A percentile compares a stretch with the other conserved stretches of the same genome.
Evolutionary conservation across 92 coral and sea anemone species (phyloP).

Genomic region (Phenganax stokvisi): DNA sequence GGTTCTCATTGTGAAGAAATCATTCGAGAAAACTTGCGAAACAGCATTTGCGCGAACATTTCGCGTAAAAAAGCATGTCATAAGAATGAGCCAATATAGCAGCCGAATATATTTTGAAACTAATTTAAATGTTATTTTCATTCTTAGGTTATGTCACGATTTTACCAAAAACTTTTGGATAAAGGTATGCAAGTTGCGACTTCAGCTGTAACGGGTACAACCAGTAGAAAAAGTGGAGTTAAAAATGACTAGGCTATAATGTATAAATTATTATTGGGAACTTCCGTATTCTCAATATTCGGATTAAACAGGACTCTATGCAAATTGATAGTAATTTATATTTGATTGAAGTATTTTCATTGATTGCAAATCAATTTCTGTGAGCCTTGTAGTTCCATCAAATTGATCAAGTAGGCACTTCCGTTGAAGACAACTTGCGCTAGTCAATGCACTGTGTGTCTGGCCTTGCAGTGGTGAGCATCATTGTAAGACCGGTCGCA

Average conservation of each 20-base stretch:
- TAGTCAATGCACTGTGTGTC: too few species aligned
- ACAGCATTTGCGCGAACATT: too few species aligned
- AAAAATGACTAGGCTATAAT: not conserved
- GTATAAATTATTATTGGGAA: not conserved
- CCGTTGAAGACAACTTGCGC: too few species aligned
- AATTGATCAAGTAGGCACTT: too few species aligned
- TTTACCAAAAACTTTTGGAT: conserved; percentile 27
- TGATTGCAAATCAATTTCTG: too few species aligned
- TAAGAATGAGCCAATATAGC: not conserved
- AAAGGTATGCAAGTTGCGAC: conserved; percentile 25
- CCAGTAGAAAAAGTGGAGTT: not conserved
- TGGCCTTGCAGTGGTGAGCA: too few species aligned
- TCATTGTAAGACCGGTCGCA: too few species aligned
- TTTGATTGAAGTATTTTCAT: not conserved
- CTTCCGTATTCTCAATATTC: not conserved
- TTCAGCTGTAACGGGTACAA: conserved; percentile 16
- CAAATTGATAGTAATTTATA: not conserved
- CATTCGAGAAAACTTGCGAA: too few species aligned
- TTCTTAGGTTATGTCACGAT: conserved; percentile 34
- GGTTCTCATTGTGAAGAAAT: too few species aligned
- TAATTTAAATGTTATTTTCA: not conserved
- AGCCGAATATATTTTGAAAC: not conserved
- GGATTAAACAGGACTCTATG: not conserved
- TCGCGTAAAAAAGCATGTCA: too few species aligned
- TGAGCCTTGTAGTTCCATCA: too few species aligned